Evolutionary conservation across 1,140 invertebrate genomes (phyloP).

Genomic region (Rhyacophila brunnea): DNA sequence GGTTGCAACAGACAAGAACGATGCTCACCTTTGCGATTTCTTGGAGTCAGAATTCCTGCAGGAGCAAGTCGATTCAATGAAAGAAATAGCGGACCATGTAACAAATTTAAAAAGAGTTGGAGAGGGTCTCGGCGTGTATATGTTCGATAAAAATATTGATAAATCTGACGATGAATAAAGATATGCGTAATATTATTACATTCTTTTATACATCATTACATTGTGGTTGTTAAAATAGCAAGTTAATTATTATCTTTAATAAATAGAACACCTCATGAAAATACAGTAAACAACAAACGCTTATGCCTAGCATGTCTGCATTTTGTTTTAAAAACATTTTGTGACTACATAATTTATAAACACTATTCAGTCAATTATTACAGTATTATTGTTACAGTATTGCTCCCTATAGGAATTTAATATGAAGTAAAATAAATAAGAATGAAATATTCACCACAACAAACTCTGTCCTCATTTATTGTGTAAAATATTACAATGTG

Average conservation of each 20-base stretch:
- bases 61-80: constrained; percentile 77
- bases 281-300: no score
- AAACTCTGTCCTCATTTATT: no score
- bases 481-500: no score
- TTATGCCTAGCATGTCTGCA: no score
- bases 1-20: constrained; percentile 63
- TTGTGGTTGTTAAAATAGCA: not conserved
- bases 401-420: no score
- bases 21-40: constrained; percentile 72
- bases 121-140: constrained; percentile 69
- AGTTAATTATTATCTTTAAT: constrained; percentile 8
- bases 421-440: no score
- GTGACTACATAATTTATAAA: no score
- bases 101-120: constrained; percentile 71
- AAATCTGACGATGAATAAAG: constrained; percentile 22
- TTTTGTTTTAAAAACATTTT: no score
- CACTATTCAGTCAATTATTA: no score
- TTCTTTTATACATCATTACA: not conserved
- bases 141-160: constrained; percentile 68
- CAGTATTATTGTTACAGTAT: no score
- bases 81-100: constrained; percentile 68
- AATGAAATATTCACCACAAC: no score
- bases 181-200: not conserved
- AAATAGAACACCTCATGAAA: constrained; percentile 2
- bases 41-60: constrained; percentile 70